phyloP scores from a whole-genome alignment of 2,113 vertebrate species.

The Saccopteryx bilineata region DNA sequence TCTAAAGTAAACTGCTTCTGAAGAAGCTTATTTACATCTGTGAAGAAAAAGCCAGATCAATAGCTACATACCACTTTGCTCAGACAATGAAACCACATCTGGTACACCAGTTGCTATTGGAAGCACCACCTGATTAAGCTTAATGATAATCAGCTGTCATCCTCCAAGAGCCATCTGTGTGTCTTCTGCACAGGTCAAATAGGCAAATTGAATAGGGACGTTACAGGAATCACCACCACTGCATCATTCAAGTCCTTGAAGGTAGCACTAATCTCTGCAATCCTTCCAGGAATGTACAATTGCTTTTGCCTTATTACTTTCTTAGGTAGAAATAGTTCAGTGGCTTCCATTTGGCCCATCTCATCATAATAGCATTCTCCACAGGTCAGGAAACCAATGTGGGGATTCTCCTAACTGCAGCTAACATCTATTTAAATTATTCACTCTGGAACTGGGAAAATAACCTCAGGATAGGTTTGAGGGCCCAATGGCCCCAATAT shows the following conservation, averaged over 20 bases:
- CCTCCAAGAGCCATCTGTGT: background rate
- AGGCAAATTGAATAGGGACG: background rate
- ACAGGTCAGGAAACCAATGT: background rate
- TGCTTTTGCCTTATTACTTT: background rate
- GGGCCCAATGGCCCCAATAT: background rate
- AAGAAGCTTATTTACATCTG: background rate
- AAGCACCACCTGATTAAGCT: background rate
- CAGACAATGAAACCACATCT: background rate
- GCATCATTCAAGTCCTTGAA: background rate
- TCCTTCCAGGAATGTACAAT: background rate
- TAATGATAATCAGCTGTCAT: background rate
- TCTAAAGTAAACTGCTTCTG: background rate
- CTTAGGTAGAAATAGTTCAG: background rate
- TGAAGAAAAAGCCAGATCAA: background rate
- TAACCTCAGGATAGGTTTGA: background rate
- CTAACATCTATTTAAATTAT: background rate
- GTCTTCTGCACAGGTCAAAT: background rate
- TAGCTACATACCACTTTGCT: background rate
- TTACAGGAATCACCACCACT: background rate
- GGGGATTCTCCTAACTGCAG: background rate
- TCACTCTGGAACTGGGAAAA: background rate
- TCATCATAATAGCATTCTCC: background rate
- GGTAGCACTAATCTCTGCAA: background rate
- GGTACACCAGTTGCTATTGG: background rate
- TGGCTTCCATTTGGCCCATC: background rate